These are phyloP conservation scores for Chaetodon auriga DNA, from an alignment of 2,113 vertebrate species.

Conservation along the genomic window DNA sequence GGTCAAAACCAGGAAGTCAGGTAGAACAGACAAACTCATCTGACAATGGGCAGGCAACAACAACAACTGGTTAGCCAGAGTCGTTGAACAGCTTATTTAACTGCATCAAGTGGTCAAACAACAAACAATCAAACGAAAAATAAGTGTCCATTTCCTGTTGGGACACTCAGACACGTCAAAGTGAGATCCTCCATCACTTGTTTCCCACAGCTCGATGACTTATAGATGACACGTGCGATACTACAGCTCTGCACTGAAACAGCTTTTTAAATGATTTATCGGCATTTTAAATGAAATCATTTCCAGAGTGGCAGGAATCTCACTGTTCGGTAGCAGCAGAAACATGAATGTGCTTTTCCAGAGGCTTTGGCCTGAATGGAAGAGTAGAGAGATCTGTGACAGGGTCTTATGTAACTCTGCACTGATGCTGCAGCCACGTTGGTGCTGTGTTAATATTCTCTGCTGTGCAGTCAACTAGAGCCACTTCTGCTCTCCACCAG, in stretches of 20 bases:
- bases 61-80: too few relatives aligned
- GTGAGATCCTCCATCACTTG: background rate
- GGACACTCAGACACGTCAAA: background rate
- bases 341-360: conserved; percentile 35
- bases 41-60: too few relatives aligned
- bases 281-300: background rate
- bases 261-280: background rate
- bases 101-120: too few relatives aligned
- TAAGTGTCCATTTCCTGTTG: too few relatives aligned
- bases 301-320: background rate
- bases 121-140: background rate
- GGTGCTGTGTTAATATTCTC: conserved; percentile 20
- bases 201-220: background rate
- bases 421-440: conserved; percentile 34
- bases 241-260: background rate
- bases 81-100: too few relatives aligned
- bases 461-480: conserved; percentile 16
- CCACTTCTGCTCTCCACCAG: background rate
- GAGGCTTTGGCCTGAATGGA: conserved; percentile 42
- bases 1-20: too few relatives aligned
- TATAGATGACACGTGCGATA: conserved; percentile 7
- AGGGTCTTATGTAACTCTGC: conserved; percentile 57
- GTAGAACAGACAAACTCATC: too few relatives aligned
- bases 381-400: conserved; percentile 11
- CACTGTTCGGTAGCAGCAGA: conserved; percentile 2